phyloP scores from a whole-genome alignment of 2,888 invertebrate species.

The Stenodera caucasica region DNA sequence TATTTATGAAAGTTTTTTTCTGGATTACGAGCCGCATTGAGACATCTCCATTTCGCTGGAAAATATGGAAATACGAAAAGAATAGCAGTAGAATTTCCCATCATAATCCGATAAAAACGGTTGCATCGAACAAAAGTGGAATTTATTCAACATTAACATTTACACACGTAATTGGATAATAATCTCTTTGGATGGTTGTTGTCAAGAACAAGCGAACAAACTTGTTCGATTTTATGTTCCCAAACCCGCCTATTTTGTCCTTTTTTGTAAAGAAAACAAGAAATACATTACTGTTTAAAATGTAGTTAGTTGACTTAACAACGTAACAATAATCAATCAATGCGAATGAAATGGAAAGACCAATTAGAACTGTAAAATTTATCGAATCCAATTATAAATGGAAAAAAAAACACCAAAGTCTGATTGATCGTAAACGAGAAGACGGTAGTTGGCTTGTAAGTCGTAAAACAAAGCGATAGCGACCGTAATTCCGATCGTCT shows the following conservation, averaged over 20 bases:
- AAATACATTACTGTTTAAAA: neutral
- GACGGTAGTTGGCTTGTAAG: constrained; percentile 11
- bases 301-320: neutral
- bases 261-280: neutral
- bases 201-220: neutral
- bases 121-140: neutral
- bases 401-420: constrained; percentile 18
- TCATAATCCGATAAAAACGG: no score
- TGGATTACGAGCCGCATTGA: no score
- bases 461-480: constrained; percentile 29
- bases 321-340: constrained; percentile 3
- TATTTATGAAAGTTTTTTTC: no score
- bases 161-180: neutral
- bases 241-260: neutral
- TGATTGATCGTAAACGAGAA: constrained; percentile 28
- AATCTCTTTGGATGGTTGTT: neutral
- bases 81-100: no score
- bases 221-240: constrained; percentile 1
- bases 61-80: no score
- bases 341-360: constrained; percentile 6
- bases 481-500: constrained; percentile 28
- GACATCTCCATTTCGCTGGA: no score
- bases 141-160: neutral
- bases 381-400: constrained; percentile 25
- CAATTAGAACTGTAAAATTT: constrained; percentile 21